phyloP scores from a whole-genome alignment of 2,888 invertebrate species.

The Tetheella fluctuosa region DNA sequence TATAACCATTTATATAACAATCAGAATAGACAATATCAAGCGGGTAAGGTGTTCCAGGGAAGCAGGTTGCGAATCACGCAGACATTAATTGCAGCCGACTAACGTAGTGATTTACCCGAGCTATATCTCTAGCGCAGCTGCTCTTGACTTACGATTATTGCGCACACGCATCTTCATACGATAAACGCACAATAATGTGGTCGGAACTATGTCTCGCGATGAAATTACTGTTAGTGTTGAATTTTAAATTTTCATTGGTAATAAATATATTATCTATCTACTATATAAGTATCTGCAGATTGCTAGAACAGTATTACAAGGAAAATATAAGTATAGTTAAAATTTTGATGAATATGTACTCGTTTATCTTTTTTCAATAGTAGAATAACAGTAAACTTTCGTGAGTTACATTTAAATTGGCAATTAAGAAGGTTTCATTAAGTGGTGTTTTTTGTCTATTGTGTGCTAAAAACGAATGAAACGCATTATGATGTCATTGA shows the following conservation, averaged over 20 bases:
- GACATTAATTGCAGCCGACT: constrained; percentile 67
- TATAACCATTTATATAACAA: not conserved
- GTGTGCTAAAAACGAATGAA: not conserved
- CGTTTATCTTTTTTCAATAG: not conserved
- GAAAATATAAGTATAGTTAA: too few species aligned
- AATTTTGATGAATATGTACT: too few species aligned
- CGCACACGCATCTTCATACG: constrained; percentile 34
- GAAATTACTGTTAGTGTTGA: constrained; percentile 11
- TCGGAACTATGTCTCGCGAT: constrained; percentile 23
- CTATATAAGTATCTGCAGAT: not conserved
- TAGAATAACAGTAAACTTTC: not conserved
- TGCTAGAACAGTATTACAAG: not conserved
- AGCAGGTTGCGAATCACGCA: constrained; percentile 50
- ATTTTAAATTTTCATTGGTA: not conserved
- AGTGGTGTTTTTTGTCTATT: too few species aligned
- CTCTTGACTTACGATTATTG: constrained; percentile 71
- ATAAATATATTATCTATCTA: not conserved
- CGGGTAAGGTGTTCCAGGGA: constrained; percentile 38
- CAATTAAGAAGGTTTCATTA: constrained; percentile 3
- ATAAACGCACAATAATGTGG: constrained; percentile 23
- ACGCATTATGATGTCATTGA: not conserved
- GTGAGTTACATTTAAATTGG: not conserved
- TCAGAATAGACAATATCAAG: not conserved
- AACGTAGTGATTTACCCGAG: constrained; percentile 72
- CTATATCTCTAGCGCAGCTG: constrained; percentile 69